Percentiles rank a stretch among this genome's conserved stretches.
Conservation (phyloP, 1,140 invertebrate genomes). For the Drosophila saltans region DNA sequence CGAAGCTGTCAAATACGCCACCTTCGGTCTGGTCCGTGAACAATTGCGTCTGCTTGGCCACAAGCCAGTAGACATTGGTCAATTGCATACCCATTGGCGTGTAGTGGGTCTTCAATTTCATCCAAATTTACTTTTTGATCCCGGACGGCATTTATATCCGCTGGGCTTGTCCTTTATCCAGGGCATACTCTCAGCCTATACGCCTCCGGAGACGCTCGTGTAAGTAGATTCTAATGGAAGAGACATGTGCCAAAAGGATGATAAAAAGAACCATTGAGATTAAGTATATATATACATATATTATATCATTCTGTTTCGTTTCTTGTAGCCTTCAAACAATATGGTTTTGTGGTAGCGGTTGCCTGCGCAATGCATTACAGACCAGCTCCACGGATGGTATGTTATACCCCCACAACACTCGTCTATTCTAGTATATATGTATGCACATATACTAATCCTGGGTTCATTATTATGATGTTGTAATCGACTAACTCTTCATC, state of each 20-base stretch:
- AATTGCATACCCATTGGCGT: conserved; percentile 68
- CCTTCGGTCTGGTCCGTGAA: conserved; percentile 57
- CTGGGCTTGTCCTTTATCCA: conserved; percentile 51
- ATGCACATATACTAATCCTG: neutral
- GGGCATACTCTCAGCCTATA: conserved; percentile 70
- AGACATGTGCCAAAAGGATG: neutral
- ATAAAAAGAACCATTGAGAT: neutral
- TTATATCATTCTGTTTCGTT: neutral
- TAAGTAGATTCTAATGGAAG: conserved; percentile 37
- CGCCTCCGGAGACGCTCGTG: conserved; percentile 58
- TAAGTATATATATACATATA: too few species aligned
- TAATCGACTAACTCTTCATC: neutral
- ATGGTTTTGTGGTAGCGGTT: conserved; percentile 74
- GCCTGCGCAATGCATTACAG: conserved; percentile 74
- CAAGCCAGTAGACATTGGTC: conserved; percentile 65
- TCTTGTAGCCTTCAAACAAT: conserved; percentile 68
- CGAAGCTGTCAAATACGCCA: conserved; percentile 63
- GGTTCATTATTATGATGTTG: too few species aligned
- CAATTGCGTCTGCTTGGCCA: conserved; percentile 38
- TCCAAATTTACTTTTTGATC: conserved; percentile 52
- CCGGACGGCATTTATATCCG: conserved; percentile 35
- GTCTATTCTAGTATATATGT: too few species aligned
- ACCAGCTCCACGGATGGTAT: conserved; percentile 67
- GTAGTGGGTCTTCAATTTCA: conserved; percentile 64
- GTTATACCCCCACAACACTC: neutral